phyloP scores from a whole-genome alignment of 2,888 invertebrate species.

The Folsomia manolachei region DNA sequence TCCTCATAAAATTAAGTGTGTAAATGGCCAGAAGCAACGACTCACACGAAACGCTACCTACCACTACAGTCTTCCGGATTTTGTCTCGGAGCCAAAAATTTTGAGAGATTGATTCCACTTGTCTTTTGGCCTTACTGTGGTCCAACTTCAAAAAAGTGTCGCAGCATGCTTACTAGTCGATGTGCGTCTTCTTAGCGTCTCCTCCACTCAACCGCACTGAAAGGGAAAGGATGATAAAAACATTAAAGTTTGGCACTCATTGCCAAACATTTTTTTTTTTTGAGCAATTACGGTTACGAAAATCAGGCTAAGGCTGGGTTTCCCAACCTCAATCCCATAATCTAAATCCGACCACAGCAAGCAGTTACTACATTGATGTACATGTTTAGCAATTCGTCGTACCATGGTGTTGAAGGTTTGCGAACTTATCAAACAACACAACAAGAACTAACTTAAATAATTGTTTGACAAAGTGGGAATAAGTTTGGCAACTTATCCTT shows the following conservation, averaged over 20 bases:
- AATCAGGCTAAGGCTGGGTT: not conserved
- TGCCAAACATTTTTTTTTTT: not conserved
- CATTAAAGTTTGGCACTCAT: not conserved
- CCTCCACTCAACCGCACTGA: not conserved
- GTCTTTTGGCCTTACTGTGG: not conserved
- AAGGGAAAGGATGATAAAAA: not conserved
- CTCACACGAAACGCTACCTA: no score
- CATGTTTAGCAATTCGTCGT: not conserved
- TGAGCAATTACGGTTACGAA: constrained; percentile 2
- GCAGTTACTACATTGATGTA: no score
- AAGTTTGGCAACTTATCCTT: not conserved
- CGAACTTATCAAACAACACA: not conserved
- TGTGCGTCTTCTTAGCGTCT: no score
- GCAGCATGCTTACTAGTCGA: no score
- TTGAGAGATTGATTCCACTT: constrained; percentile 1
- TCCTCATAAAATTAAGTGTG: not conserved
- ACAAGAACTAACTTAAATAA: not conserved
- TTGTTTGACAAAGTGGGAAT: not conserved
- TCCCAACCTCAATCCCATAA: constrained; percentile 1
- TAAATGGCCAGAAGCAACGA: no score
- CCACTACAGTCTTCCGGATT: no score
- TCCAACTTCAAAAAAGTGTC: not conserved
- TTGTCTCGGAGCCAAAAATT: constrained; percentile 9
- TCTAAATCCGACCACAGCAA: not conserved
- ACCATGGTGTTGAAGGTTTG: not conserved